phyloP scores from a whole-genome alignment of 1,140 invertebrate genomes.

The Drosophila subpulchrella region DNA sequence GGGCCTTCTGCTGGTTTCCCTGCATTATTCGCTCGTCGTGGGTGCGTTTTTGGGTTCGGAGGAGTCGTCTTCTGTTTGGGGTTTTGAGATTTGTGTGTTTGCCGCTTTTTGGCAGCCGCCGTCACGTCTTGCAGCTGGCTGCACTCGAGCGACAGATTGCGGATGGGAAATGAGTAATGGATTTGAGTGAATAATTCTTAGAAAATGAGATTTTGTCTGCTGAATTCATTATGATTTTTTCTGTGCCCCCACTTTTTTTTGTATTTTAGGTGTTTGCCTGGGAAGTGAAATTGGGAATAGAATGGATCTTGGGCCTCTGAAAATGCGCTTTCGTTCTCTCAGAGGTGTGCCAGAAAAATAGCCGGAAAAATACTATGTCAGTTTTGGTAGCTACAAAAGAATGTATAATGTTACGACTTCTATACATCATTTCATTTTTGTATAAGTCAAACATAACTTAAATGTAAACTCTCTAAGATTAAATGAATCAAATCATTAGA shows the following conservation, averaged over 20 bases:
- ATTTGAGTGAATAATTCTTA: conserved; percentile 53
- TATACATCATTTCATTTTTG: too few relatives aligned
- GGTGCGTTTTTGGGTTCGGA: conserved; percentile 35
- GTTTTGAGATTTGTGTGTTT: conserved; percentile 27
- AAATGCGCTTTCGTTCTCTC: background rate
- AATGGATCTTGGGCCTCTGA: conserved; percentile 13
- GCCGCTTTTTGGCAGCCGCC: conserved; percentile 49
- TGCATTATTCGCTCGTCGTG: conserved; percentile 30
- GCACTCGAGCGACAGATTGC: conserved; percentile 35
- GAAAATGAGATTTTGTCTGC: conserved; percentile 49
- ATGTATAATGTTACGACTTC: too few relatives aligned
- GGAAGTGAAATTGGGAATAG: conserved; percentile 33
- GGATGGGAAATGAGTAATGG: conserved; percentile 53
- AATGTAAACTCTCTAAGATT: too few relatives aligned
- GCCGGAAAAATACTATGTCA: background rate
- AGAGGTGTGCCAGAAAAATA: conserved; percentile 3
- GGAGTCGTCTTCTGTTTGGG: conserved; percentile 28
- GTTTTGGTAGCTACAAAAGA: too few relatives aligned
- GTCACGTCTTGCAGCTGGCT: conserved; percentile 55
- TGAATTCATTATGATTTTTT: conserved; percentile 36
- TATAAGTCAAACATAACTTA: too few relatives aligned
- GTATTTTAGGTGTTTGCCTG: conserved; percentile 14
- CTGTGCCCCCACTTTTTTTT: background rate
- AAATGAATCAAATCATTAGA: too few relatives aligned
- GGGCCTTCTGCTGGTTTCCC: conserved; percentile 25